Conservation (phyloP, 2,797 vertebrate genomes). For the Tachyglossus aculeatus region DNA sequence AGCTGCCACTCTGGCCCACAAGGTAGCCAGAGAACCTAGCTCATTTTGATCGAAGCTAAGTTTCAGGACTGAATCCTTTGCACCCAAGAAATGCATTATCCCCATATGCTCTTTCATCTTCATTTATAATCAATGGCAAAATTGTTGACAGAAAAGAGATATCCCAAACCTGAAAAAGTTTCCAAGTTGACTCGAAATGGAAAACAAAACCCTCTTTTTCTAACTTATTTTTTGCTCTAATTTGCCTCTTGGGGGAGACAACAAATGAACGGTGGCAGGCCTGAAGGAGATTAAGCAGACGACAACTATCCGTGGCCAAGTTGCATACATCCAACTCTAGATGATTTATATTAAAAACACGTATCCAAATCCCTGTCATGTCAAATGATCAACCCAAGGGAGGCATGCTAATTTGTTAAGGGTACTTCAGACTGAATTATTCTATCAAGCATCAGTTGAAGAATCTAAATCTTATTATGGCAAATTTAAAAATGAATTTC, state of each 20-base stretch:
- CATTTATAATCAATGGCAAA: conserved; percentile 50
- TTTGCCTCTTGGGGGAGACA: conserved; percentile 43
- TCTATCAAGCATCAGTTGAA: conserved; percentile 44
- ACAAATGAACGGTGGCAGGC: conserved; percentile 43
- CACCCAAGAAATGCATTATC: conserved; percentile 19
- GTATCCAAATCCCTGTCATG: conserved; percentile 56
- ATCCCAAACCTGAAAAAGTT: conserved; percentile 27
- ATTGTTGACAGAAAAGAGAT: conserved; percentile 8
- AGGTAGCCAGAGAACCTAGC: no score
- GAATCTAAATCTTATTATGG: conserved; percentile 55
- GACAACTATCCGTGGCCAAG: conserved; percentile 58
- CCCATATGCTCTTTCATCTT: conserved; percentile 46
- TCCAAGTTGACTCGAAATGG: conserved; percentile 36
- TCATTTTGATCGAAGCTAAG: no score
- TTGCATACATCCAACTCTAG: conserved; percentile 43
- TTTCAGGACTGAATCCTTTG: conserved; percentile 37
- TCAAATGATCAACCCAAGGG: conserved; percentile 57
- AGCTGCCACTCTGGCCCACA: no score
- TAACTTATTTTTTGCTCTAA: conserved; percentile 51
- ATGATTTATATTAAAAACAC: conserved; percentile 68
- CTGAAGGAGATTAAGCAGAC: conserved; percentile 60
- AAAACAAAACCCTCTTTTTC: conserved; percentile 48
- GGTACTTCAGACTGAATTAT: conserved; percentile 64
- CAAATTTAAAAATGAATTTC: conserved; percentile 50
- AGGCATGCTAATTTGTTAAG: conserved; percentile 64